Evolutionary conservation across 2,888 invertebrate genomes (phyloP).

Genomic region (Thymelicus acteon): DNA sequence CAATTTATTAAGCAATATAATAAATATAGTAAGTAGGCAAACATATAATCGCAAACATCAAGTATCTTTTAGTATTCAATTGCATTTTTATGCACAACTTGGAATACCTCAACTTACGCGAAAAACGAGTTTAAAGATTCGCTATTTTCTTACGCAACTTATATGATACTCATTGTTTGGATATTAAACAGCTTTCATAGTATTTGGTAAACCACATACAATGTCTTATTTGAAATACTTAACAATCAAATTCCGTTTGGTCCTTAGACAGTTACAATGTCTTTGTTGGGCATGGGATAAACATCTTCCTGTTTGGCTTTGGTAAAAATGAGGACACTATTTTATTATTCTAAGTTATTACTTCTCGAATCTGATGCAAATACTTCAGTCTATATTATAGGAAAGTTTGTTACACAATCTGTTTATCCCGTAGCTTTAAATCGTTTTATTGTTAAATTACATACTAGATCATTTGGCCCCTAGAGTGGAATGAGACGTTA

Average conservation of each 20-base stretch:
- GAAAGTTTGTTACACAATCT: neutral
- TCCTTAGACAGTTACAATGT: neutral
- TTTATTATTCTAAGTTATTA: no score
- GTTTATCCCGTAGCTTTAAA: conserved; percentile 2
- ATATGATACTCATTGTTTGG: conserved; percentile 4
- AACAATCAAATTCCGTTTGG: neutral
- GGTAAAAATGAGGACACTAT: conserved; percentile 14
- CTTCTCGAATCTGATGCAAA: neutral
- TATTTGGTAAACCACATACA: conserved; percentile 28
- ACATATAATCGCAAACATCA: conserved; percentile 16
- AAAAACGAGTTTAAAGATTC: no score
- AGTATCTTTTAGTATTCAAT: conserved; percentile 10
- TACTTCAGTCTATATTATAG: conserved; percentile 3
- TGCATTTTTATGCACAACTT: no score
- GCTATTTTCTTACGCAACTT: no score
- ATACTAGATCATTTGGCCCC: conserved; percentile 26
- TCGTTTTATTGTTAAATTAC: conserved; percentile 6
- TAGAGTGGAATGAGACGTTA: conserved; percentile 1
- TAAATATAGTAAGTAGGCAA: neutral
- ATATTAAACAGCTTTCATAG: neutral
- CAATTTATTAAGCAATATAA: conserved; percentile 13
- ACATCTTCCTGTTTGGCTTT: conserved; percentile 17
- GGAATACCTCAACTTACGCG: no score
- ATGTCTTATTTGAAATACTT: conserved; percentile 2
- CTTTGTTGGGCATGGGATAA: neutral